Percentiles rank a stretch among this genome's conserved stretches.
These are phyloP conservation scores for Bucco capensis DNA, from an alignment of 2,113 vertebrate genomes.

Conservation along the genomic window DNA sequence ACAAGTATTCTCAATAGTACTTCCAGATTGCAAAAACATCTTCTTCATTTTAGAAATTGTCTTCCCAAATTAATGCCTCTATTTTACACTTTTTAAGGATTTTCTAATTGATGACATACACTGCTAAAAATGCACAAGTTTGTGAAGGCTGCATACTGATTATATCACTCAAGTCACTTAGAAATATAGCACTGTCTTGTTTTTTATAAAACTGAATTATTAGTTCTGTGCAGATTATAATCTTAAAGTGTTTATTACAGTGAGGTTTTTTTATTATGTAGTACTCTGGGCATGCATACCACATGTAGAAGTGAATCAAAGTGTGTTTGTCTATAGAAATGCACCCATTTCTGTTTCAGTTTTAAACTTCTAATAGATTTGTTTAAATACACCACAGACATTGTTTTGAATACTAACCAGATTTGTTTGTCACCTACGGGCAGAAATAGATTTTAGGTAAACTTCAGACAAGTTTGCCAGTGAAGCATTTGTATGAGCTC, in stretches of 20 bases:
- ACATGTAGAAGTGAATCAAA: not conserved
- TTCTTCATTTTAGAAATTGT: conserved; percentile 21
- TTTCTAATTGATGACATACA: not conserved
- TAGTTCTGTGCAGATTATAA: not conserved
- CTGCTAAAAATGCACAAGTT: not conserved
- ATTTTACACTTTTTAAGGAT: not conserved
- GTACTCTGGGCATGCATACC: not conserved
- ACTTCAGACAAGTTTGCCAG: not conserved
- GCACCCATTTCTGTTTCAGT: not conserved
- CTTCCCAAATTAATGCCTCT: not conserved
- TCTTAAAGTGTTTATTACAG: not conserved
- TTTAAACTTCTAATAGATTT: not conserved
- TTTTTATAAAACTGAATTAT: not conserved
- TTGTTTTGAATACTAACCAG: not conserved
- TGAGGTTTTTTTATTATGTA: not conserved
- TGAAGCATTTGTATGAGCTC: not conserved
- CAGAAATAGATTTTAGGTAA: not conserved
- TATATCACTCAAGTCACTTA: not conserved
- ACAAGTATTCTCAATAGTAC: not conserved
- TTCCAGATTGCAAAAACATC: not conserved
- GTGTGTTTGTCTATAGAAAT: not conserved
- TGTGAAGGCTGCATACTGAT: not conserved
- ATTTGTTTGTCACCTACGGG: not conserved
- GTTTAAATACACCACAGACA: not conserved
- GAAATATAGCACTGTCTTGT: not conserved